Percentiles rank a stretch among this genome's conserved stretches.
phyloP scores from a whole-genome alignment of 2,797 vertebrate genomes.

The Simalia tracyae region DNA sequence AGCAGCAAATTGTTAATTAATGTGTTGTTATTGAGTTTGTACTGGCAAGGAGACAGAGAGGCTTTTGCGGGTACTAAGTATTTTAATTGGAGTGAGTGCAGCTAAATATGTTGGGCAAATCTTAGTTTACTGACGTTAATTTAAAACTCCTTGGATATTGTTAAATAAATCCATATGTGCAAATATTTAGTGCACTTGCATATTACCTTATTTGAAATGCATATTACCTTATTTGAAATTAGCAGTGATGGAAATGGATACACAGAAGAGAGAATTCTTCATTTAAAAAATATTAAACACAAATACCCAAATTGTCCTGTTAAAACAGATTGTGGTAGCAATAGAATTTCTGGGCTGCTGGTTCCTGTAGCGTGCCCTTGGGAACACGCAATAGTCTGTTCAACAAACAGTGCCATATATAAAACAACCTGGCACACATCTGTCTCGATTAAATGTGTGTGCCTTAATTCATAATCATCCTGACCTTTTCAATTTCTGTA shows the following conservation, averaged over 20 bases:
- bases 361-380: neutral
- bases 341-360: neutral
- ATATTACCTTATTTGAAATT: neutral
- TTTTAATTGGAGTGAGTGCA: neutral
- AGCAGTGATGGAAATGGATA: neutral
- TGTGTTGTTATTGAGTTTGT: neutral
- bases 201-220: neutral
- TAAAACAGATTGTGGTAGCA: neutral
- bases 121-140: neutral
- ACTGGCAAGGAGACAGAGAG: neutral
- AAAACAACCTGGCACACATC: conserved; percentile 8
- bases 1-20: neutral
- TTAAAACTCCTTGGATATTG: neutral
- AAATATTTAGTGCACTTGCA: neutral
- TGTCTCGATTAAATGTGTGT: neutral
- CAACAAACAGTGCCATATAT: neutral
- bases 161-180: neutral
- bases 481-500: conserved; percentile 33
- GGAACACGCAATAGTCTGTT: neutral
- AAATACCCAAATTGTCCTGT: neutral
- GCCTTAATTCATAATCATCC: conserved; percentile 24
- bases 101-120: neutral
- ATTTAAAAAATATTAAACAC: neutral
- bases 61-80: too few relatives aligned
- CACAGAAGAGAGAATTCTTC: neutral